These are phyloP conservation scores for Asteroscopus sphinx DNA, from an alignment of 2,888 invertebrate genomes.

Conservation along the genomic window DNA sequence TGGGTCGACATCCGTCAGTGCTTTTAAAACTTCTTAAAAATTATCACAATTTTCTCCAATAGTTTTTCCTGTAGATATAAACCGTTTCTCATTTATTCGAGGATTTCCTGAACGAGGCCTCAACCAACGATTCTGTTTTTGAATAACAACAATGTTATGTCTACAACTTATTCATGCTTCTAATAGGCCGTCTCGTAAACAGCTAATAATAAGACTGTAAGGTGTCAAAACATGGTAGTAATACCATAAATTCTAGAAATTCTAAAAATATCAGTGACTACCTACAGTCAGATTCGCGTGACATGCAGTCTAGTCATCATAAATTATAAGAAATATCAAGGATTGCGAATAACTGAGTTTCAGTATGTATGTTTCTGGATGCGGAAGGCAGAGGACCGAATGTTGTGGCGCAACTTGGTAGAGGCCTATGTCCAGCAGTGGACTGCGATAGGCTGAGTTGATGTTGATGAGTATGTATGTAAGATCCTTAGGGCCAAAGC, in stretches of 20 bases:
- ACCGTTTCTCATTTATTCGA: constrained; percentile 19
- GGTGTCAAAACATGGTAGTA: constrained; percentile 13
- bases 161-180: constrained; percentile 28
- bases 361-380: no score
- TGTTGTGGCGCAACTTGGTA: no score
- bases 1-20: constrained; percentile 31
- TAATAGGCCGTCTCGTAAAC: constrained; percentile 9
- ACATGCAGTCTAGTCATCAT: not conserved
- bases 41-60: constrained; percentile 11
- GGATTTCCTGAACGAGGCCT: constrained; percentile 20
- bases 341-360: no score
- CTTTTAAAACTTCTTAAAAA: constrained; percentile 10
- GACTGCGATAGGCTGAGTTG: no score
- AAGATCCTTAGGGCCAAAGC: no score
- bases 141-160: constrained; percentile 36
- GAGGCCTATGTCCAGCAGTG: no score
- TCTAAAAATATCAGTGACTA: constrained; percentile 5
- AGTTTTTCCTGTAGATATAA: constrained; percentile 5
- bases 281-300: not conserved
- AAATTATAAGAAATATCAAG: no score
- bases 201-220: constrained; percentile 7
- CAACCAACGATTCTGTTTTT: constrained; percentile 11
- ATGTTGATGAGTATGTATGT: no score
- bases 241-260: not conserved
- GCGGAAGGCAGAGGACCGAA: no score